phyloP scores from a whole-genome alignment of 2,113 vertebrate genomes.

The Bothrops jararaca region DNA sequence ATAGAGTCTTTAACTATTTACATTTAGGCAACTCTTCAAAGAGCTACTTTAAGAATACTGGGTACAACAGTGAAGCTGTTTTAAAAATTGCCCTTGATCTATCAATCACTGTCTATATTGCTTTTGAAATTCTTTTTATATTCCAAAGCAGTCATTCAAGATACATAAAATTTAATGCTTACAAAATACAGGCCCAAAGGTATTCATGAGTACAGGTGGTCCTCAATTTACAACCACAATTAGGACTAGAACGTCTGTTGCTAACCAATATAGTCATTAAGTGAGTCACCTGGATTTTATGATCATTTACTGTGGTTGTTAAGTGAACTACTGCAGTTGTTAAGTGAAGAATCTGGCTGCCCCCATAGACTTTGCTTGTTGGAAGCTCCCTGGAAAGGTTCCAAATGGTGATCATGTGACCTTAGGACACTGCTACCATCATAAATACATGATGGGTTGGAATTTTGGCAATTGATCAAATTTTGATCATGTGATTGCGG shows the following conservation, averaged over 20 bases:
- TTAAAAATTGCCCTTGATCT: background rate
- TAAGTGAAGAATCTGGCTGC: background rate
- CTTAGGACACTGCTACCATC: background rate
- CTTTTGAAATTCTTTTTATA: background rate
- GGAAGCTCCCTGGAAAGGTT: background rate
- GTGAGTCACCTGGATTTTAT: background rate
- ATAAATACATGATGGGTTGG: background rate
- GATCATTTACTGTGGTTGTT: background rate
- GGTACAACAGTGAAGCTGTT: background rate
- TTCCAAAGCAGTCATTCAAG: background rate
- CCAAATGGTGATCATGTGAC: background rate
- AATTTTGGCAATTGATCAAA: background rate
- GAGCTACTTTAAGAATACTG: background rate
- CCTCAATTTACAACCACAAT: background rate
- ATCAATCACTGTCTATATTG: background rate
- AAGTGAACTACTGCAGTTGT: background rate
- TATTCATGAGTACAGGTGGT: background rate
- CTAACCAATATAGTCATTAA: background rate
- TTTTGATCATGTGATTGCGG: background rate
- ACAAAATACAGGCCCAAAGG: background rate
- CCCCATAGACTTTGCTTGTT: background rate
- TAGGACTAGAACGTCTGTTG: background rate
- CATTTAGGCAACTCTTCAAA: background rate
- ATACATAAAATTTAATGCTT: background rate
- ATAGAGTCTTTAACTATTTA: background rate